phyloP scores from a whole-genome alignment of 2,888 invertebrate species.

The Silvanus unidentatus region DNA sequence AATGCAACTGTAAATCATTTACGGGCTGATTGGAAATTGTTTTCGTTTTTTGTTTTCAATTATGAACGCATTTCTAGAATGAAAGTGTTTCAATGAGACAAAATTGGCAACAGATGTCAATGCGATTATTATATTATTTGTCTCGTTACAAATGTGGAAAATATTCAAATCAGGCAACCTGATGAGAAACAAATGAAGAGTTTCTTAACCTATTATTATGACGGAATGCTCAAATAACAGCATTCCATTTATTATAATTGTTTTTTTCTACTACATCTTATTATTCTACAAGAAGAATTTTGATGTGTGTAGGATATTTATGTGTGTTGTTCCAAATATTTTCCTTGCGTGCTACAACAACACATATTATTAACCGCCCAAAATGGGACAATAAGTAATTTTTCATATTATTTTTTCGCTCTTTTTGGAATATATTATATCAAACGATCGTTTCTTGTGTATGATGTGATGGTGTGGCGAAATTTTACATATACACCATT shows the following conservation, averaged over 20 bases:
- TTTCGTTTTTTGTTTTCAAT: too few relatives aligned
- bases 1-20: too few relatives aligned
- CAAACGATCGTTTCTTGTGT: neutral
- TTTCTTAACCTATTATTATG: conserved; percentile 34
- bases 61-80: too few relatives aligned
- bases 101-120: too few relatives aligned
- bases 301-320: too few relatives aligned
- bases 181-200: conserved; percentile 41
- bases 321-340: conserved; percentile 22
- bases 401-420: neutral
- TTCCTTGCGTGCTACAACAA: conserved; percentile 24
- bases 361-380: neutral
- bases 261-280: conserved; percentile 5
- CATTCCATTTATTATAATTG: conserved; percentile 23
- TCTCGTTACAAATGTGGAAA: too few relatives aligned
- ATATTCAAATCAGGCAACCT: conserved; percentile 35
- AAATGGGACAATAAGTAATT: neutral
- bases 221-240: conserved; percentile 36
- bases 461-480: neutral
- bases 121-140: too few relatives aligned
- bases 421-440: conserved; percentile 3
- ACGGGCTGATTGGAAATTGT: too few relatives aligned
- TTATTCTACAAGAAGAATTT: conserved; percentile 18
- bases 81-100: too few relatives aligned
- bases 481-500: neutral